Base-by-base conservation (phyloP, 1,140 invertebrate species). In the Calosoma granatense region DNA sequence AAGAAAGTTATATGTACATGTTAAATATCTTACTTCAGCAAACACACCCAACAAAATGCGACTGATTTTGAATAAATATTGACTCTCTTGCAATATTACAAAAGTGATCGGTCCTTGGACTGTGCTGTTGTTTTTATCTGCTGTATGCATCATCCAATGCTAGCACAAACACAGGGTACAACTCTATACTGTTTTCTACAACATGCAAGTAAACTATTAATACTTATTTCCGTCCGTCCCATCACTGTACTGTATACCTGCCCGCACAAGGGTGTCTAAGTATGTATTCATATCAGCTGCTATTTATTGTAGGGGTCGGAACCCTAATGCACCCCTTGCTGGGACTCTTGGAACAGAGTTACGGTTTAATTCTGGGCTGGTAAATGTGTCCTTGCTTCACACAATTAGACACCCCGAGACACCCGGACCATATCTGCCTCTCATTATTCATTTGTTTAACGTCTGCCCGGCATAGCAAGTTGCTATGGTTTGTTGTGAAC, bases 281-380 rank as follows among this genome's bases (percentile, higher is more conserved):
- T 56, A 60, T 54, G 57, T 60, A 62, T 62, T 62, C 59, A 62
- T 62, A 62, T 62, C 61, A 62, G 61, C 61, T 62, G 61, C 61
- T 60, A 62, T 62, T 62, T 62, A 62, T 60, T 60, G 56, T 41
- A 51, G 56, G 55, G 61, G 56, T 55, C 21, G 54, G 22, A 20
- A 36, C 54, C 41, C 43, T 59, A 59, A 60, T 60, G 55, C 53
- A 51, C 58, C 56, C 23, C 30, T 9, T 4, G 6, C 6, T 20
- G 43, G 43, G 43, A 20, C 19, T 6, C 43, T 9, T 51, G 6
- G 19, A 51, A 39, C 39, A 12, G 30, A n/a, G 55, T 15, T 36
- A 22, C 22, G 47, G 12, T 59, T 56, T 59, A 56, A 56, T 56
- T 56, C 43, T 26, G 22, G 54, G 54, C 22, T 52, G 53, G 41